Conservation (phyloP, 2,797 vertebrate genomes). For the Pantherophis vulpinus region DNA sequence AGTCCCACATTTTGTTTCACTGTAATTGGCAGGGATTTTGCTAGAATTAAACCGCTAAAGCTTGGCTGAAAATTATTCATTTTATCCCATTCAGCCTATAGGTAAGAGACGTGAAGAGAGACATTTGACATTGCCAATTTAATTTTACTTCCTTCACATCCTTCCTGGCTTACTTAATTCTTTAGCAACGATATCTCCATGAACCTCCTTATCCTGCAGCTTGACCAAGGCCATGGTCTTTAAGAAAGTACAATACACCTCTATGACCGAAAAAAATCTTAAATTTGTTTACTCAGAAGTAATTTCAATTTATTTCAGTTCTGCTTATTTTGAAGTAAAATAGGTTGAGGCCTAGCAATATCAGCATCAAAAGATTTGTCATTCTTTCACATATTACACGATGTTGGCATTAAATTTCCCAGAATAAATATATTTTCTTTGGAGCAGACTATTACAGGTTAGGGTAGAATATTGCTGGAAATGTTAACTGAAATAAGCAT, state of each 20-base stretch:
- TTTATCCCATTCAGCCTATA: slow-evolving; percentile 17
- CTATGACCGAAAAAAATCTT: slow-evolving; percentile 25
- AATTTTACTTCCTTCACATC: not conserved
- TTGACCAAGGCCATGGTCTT: slow-evolving; percentile 18
- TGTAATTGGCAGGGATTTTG: slow-evolving; percentile 52
- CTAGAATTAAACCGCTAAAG: slow-evolving; percentile 27
- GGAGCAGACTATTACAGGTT: not conserved
- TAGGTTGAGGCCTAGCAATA: not conserved
- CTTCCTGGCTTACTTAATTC: rapidly evolving
- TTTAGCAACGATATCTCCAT: slow-evolving; percentile 17
- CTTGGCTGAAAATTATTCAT: slow-evolving; percentile 43
- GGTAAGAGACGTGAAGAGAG: slow-evolving; percentile 23
- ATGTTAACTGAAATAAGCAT: not conserved
- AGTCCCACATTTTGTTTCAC: slow-evolving; percentile 58
- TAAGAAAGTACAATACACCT: slow-evolving; percentile 14
- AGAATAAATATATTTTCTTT: not conserved
- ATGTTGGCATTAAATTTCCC: not conserved
- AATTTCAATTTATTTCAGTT: slow-evolving; percentile 24
- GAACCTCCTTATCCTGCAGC: not conserved
- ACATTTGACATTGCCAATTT: not conserved
- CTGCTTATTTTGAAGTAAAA: slow-evolving; percentile 27
- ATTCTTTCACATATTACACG: not conserved
- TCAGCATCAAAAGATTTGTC: not conserved
- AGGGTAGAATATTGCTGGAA: not conserved
- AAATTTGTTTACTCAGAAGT: slow-evolving; percentile 33